phyloP scores from a whole-genome alignment of 2,888 invertebrate genomes.

The Chouioia cunea region DNA sequence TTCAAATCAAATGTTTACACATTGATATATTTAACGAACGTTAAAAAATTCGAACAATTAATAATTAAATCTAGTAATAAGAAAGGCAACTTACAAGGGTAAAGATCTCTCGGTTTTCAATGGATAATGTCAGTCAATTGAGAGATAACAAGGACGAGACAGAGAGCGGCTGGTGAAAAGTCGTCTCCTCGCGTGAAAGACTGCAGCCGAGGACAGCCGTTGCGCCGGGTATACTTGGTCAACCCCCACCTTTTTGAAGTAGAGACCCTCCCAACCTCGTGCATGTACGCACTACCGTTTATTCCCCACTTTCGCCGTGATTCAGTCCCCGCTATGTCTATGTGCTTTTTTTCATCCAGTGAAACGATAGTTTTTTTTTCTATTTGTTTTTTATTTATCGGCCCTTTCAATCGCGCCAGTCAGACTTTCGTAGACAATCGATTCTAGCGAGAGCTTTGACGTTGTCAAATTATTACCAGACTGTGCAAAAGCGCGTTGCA shows the following conservation, averaged over 20 bases:
- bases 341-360: neutral
- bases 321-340: neutral
- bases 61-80: too few relatives aligned
- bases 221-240: conserved; percentile 62
- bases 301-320: conserved; percentile 18
- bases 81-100: too few relatives aligned
- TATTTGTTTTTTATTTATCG: too few relatives aligned
- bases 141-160: conserved; percentile 40
- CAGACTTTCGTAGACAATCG: too few relatives aligned
- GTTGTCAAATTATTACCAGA: too few relatives aligned
- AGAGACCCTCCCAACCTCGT: neutral
- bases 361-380: neutral
- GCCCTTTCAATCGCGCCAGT: too few relatives aligned
- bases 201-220: conserved; percentile 60
- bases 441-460: too few relatives aligned
- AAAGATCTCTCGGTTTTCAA: too few relatives aligned
- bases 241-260: conserved; percentile 58
- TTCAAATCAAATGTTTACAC: too few relatives aligned
- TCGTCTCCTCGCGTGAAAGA: conserved; percentile 60
- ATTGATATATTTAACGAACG: too few relatives aligned
- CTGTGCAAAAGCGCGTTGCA: too few relatives aligned
- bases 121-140: conserved; percentile 54
- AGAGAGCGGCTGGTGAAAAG: conserved; percentile 50
- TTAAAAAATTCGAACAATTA: too few relatives aligned
- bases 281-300: conserved; percentile 5